phyloP scores from a whole-genome alignment of 2,888 invertebrate genomes.

The Ophraella communa region DNA sequence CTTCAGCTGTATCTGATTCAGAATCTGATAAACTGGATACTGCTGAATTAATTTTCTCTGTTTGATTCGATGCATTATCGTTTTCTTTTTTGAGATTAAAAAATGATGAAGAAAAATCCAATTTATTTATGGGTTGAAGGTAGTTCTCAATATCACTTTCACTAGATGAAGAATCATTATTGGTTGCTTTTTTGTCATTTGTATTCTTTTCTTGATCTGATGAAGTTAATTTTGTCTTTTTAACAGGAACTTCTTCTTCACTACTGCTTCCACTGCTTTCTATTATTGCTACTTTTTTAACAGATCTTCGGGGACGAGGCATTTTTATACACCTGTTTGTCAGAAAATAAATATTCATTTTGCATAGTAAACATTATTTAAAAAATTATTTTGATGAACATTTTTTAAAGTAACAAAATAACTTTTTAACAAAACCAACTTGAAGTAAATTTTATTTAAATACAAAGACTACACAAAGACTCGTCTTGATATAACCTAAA shows the following conservation, averaged over 20 bases:
- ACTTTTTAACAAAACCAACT: too few relatives aligned
- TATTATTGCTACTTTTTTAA: conserved; percentile 22
- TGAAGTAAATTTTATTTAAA: too few relatives aligned
- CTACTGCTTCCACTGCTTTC: conserved; percentile 40
- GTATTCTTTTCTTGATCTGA: neutral
- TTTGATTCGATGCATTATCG: conserved; percentile 46
- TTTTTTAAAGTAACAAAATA: too few relatives aligned
- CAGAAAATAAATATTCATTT: too few relatives aligned
- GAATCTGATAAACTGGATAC: conserved; percentile 51
- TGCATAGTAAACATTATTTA: too few relatives aligned
- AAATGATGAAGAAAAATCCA: conserved; percentile 65
- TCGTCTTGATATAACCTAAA: too few relatives aligned
- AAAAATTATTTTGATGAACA: too few relatives aligned
- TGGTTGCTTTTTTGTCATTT: neutral
- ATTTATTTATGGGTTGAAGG: conserved; percentile 62
- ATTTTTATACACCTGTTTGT: too few relatives aligned
- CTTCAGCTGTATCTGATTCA: conserved; percentile 43
- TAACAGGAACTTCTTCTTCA: conserved; percentile 38
- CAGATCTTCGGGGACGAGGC: conserved; percentile 24
- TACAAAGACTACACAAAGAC: too few relatives aligned
- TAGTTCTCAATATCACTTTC: conserved; percentile 64
- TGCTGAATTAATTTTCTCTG: conserved; percentile 50
- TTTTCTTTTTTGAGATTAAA: conserved; percentile 53
- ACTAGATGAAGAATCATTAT: conserved; percentile 52
- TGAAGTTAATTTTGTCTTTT: conserved; percentile 20